Evolutionary conservation across 1,140 invertebrate species (phyloP).

Genomic region (Temnothorax curvispinosus): DNA sequence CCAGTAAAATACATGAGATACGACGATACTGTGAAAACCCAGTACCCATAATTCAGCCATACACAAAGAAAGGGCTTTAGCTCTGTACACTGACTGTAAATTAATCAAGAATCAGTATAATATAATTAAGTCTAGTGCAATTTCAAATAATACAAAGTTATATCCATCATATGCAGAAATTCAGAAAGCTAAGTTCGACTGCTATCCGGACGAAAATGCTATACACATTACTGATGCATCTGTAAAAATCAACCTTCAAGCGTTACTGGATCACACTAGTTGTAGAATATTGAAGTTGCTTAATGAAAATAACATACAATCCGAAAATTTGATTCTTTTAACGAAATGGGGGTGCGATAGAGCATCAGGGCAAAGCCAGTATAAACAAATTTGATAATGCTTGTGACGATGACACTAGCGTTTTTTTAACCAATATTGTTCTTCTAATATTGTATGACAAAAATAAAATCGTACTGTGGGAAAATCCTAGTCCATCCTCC

Average conservation of each 20-base stretch:
- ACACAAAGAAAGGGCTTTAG: slow-evolving; percentile 12
- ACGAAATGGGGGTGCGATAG: slow-evolving; percentile 28
- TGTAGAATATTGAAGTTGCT: neutral
- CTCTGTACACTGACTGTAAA: neutral
- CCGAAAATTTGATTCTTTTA: neutral
- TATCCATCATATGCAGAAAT: slow-evolving; percentile 13
- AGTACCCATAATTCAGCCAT: neutral
- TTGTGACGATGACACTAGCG: neutral
- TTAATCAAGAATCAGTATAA: slow-evolving; percentile 3
- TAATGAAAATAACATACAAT: neutral
- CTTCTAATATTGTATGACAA: neutral
- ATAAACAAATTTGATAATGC: slow-evolving; percentile 1
- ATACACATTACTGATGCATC: neutral
- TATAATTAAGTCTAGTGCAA: neutral
- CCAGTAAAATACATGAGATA: neutral
- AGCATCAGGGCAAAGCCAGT: neutral
- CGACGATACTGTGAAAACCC: neutral
- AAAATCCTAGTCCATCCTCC: slow-evolving; percentile 32
- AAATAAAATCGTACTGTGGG: neutral
- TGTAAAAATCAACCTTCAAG: slow-evolving; percentile 12
- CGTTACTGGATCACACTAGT: neutral
- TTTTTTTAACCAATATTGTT: neutral
- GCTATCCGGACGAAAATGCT: neutral
- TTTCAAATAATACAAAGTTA: neutral
- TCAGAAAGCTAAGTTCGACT: slow-evolving; percentile 9